Base-by-base conservation (phyloP, 2,888 invertebrate genomes). In the Clanis bilineata region DNA sequence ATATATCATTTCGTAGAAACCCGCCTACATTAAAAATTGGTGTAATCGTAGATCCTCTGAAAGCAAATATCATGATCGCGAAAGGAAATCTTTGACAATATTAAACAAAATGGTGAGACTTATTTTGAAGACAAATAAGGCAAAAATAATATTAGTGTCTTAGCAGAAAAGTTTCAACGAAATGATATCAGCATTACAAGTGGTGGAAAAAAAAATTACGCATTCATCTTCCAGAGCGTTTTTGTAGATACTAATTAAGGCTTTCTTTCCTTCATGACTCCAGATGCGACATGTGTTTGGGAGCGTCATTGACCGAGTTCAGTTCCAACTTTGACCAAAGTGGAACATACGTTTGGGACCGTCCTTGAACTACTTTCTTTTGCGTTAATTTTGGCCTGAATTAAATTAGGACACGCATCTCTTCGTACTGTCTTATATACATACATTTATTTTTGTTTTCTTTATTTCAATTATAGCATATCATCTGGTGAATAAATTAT, bases 311-410 rank as follows among this genome's bases (percentile, higher is more conserved):
- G 51, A 32, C 28, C 21, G 28, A 51, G 10, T 51, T 51, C 21
- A 32, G 28, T 18, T 32, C 28, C 10, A 18, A 18, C 51, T 32
- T 51, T 10, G 32, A 28, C 32, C 21, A 51, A 51, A 51, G 28
- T 51, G 28, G 51, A 18, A 51, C 51, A 32, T 51, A 10, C 51
- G 18, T 51, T 9, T 9, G 15, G 1, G 32, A 51, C 32, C 51
- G 32, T 32, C 51, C 51, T 51, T 51, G 51, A 51, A 51, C 51
- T 32, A 51, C 32, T 32, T 51, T 51, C 51, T 45, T 45, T 21
- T 51, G 15, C 47, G 28, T 51, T 51, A 9, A 51, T 51, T 32
- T 12, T 32, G 18, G 4, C 32, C 18, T 32, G 15, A 51, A 32
- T 15, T 10, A 15, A 28, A 32, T 51, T 51, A 32, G 18, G 18